A percentile compares a stretch with the other conserved stretches of the same genome.
Conservation (phyloP, 2,888 invertebrate species). For the Cheilosia grossa region DNA sequence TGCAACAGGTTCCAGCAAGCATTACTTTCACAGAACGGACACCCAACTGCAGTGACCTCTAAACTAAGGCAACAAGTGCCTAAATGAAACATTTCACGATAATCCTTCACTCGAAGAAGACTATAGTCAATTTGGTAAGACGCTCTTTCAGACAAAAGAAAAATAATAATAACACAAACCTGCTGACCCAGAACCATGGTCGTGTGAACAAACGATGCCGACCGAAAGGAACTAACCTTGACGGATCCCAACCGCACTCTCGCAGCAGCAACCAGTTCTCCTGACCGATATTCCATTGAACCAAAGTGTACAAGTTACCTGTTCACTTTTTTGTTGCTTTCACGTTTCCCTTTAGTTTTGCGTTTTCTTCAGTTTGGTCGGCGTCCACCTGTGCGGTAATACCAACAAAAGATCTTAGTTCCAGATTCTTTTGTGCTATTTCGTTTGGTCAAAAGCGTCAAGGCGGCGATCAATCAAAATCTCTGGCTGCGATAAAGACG, state of each 20-base stretch:
- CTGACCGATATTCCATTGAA: conserved; percentile 49
- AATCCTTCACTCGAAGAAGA: conserved; percentile 38
- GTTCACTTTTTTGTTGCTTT: conserved; percentile 14
- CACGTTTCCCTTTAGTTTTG: background rate
- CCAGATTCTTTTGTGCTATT: conserved; percentile 55
- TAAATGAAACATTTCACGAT: conserved; percentile 25
- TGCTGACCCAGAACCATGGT: conserved; percentile 62
- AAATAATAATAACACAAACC: conserved; percentile 18
- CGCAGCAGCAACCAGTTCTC: conserved; percentile 62
- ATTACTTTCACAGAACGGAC: conserved; percentile 55
- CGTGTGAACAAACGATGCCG: conserved; percentile 47
- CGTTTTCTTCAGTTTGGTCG: conserved; percentile 10
- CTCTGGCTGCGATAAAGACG: conserved; percentile 18
- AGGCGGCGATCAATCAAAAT: conserved; percentile 64
- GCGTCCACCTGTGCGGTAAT: conserved; percentile 57
- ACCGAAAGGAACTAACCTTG: conserved; percentile 72
- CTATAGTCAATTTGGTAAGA: background rate
- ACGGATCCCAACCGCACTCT: conserved; percentile 30
- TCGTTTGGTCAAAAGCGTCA: conserved; percentile 34
- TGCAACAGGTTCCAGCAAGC: conserved; percentile 3
- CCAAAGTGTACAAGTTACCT: conserved; percentile 3
- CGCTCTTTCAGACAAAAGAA: background rate
- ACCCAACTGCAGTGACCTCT: conserved; percentile 40
- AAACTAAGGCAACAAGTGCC: conserved; percentile 43
- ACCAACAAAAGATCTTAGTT: conserved; percentile 36